A percentile compares a stretch with the other conserved stretches of the same genome.
Conservation (phyloP, 2,888 invertebrate genomes). For the Ochropacha duplaris region DNA sequence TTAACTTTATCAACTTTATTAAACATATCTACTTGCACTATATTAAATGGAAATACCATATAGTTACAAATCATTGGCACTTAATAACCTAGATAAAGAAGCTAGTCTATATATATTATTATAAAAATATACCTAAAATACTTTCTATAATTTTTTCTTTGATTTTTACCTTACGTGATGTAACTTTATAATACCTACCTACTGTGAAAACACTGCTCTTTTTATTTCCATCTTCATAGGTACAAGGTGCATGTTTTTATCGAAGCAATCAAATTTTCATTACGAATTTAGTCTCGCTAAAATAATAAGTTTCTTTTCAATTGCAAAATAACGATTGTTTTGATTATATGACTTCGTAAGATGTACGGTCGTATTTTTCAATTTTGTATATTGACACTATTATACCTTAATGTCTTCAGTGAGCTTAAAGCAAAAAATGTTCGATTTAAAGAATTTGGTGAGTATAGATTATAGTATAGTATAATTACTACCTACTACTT, state of each 20-base stretch:
- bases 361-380: not conserved
- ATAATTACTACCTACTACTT: no score
- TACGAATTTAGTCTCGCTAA: not conserved
- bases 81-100: no score
- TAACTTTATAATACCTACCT: no score
- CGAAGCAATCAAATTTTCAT: not conserved
- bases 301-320: not conserved
- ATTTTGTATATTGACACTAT: not conserved
- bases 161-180: not conserved
- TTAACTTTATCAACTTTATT: no score
- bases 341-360: not conserved
- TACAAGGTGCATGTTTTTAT: not conserved
- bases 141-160: not conserved
- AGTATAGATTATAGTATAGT: slow-evolving; percentile 11
- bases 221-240: not conserved
- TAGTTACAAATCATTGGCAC: no score
- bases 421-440: slow-evolving; percentile 3
- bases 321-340: not conserved
- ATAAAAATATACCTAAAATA: no score
- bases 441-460: slow-evolving; percentile 36
- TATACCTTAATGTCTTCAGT: not conserved
- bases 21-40: no score
- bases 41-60: no score
- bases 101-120: no score
- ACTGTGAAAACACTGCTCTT: not conserved